Base-by-base conservation (phyloP, 2,888 invertebrate species). In the Acheta domesticus region DNA sequence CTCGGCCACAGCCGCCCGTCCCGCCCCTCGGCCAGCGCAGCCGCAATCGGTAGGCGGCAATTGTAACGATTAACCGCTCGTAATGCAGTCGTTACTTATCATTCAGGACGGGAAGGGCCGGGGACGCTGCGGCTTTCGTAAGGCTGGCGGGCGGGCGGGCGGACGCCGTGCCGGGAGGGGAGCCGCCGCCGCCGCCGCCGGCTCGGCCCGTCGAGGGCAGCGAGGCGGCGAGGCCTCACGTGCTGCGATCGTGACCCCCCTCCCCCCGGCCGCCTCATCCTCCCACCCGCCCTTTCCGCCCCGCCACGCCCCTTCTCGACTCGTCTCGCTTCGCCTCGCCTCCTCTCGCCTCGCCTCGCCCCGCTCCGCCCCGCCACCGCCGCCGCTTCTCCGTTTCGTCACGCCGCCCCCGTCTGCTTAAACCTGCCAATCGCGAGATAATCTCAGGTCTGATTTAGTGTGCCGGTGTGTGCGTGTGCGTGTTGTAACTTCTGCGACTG, bases 171-270 rank as follows among this genome's bases (percentile, higher is more conserved):
- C 11, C 77, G 75, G 16, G 75, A 19, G 23, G 19, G 23, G 23
- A 11, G 48, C 16, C 21, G 76, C 76, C 23, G 77, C 23, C 19
- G 16, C 77, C 49, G 49, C 49, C 48, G 77, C 16, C 48, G 19
- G 12, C 75, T 75, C 48, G 76, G 49, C 20, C 19, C 49, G 20
- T 5, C 76, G 20, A 49, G 48, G 77, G 75, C 75, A 20, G 75
- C 20, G 75, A 20, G 48, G 48, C 75, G 14, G 75, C 23, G 75
- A n/a, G 75, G 48, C 48, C 19, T 23, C 14, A 75, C 23, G 48
- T n/a, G 77, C 48, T 23, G 49, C 14, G 21, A 50, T 21, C 77
- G 49, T n/a, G 48, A 36, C 48, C 77, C 49, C 49, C 77, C 77
- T 20, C 12, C 16, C n/a, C 2, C 3, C 77, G 16, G 48, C 11